Percentiles rank a stretch among this genome's conserved stretches.
Conservation (phyloP, 2,113 vertebrate genomes). For the Aphelocoma coerulescens region DNA sequence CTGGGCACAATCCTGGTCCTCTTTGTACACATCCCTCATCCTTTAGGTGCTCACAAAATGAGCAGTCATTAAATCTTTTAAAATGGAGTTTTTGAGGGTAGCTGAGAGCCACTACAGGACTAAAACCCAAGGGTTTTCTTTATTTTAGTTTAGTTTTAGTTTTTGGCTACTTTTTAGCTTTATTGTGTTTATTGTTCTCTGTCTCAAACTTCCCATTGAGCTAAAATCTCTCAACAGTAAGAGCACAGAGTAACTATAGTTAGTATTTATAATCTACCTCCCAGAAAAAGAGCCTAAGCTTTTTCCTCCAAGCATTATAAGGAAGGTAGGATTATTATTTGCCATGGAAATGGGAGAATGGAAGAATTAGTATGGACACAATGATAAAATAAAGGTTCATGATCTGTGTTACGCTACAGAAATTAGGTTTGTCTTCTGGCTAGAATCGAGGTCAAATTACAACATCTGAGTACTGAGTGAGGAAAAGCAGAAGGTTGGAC, state of each 20-base stretch:
- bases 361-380: neutral
- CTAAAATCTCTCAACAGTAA: neutral
- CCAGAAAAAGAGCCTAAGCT: neutral
- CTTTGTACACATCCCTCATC: neutral
- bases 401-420: neutral
- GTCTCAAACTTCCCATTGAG: neutral
- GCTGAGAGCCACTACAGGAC: neutral
- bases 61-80: neutral
- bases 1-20: neutral
- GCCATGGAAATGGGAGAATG: neutral
- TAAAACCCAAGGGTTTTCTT: neutral
- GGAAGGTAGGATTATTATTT: neutral
- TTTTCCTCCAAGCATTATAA: neutral
- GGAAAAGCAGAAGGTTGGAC: conserved; percentile 35
- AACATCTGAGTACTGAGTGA: neutral
- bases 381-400: neutral
- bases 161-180: neutral
- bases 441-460: neutral
- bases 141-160: neutral
- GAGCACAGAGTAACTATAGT: neutral
- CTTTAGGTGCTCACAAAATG: neutral
- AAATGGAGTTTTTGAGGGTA: neutral
- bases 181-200: neutral
- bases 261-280: neutral
- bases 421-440: neutral